Evolutionary conservation across 2,797 vertebrate genomes (phyloP), one percentile per base, ranked within the genome.

Genomic region (Pogonophryne albipinna): DNA sequence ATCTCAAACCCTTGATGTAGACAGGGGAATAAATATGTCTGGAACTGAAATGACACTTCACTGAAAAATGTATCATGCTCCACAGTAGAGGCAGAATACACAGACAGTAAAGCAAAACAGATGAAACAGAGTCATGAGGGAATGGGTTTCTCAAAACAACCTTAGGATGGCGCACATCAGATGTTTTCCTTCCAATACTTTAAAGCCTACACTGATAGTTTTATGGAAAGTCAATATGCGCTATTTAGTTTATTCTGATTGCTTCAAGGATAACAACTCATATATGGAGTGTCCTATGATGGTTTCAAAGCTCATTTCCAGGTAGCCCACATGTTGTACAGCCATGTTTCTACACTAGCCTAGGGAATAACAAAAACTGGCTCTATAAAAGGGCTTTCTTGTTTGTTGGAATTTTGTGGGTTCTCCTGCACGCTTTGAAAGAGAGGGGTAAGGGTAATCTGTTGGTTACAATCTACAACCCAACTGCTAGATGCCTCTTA

Each of bases 61-160:
- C 86, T 94, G 83, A 94, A 93, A 93, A 92, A 94, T 94, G 92
- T 92, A 94, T 95, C 80, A 90, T 78, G 71, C 75, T 87, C 78
- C 71, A 79, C 76, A 79, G 87, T 71, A 84, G 83, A 78, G 72
- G 56, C 64, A 80, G 78, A 80, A 71, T 47, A 69, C 69, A 82
- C 50, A 75, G 57, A 51, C n/a, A 51, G 74, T 47, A 79, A 65
- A 77, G 81, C 85, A 16, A 62, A 79, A 78, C 38, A 58, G 78
- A 85, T 78, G 68, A 80, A 76, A 86, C 46, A 56, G 57, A 75
- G 65, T 17, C 78, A 73, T 78, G 71, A 80, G 47, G 45, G 60
- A 87, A 74, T 68, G 46, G 62, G 68, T 76, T 90, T 79, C 66
- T 83, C 53, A 77, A 75, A 72, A 84, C 79, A 83, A 78, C 61